phyloP scores from a whole-genome alignment of 2,888 invertebrate genomes.

The Ophion slaviceki region DNA sequence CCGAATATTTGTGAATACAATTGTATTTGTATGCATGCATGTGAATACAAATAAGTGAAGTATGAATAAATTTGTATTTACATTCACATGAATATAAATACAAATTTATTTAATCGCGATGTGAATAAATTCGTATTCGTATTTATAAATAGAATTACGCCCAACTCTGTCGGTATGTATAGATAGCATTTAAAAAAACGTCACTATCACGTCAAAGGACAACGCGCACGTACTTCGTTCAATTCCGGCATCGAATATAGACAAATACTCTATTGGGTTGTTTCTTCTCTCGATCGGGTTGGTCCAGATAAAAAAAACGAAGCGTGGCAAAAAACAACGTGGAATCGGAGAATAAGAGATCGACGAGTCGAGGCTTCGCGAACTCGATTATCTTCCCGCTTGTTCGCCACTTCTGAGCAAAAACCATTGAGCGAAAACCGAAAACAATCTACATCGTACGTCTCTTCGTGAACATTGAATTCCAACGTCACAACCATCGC shows the following conservation, averaged over 20 bases:
- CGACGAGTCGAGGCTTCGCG: constrained; percentile 11
- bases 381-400: constrained; percentile 53
- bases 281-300: neutral
- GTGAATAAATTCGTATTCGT: too few species aligned
- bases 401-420: constrained; percentile 35
- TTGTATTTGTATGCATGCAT: too few species aligned
- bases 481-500: constrained; percentile 42
- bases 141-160: too few species aligned
- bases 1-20: too few species aligned
- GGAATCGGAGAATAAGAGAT: constrained; percentile 12
- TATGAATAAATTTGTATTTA: too few species aligned
- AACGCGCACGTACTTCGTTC: too few species aligned
- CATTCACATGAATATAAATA: too few species aligned
- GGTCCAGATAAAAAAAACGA: neutral
- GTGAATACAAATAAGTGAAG: too few species aligned
- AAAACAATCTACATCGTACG: constrained; percentile 30
- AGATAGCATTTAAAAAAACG: too few species aligned
- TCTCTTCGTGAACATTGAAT: constrained; percentile 48
- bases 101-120: too few species aligned
- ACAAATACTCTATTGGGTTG: neutral
- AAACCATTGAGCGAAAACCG: constrained; percentile 5
- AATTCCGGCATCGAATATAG: neutral
- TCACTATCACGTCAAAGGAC: too few species aligned
- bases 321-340: constrained; percentile 9
- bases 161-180: too few species aligned